phyloP scores from a whole-genome alignment of 2,113 vertebrate species.

The Indicator maculatus region DNA sequence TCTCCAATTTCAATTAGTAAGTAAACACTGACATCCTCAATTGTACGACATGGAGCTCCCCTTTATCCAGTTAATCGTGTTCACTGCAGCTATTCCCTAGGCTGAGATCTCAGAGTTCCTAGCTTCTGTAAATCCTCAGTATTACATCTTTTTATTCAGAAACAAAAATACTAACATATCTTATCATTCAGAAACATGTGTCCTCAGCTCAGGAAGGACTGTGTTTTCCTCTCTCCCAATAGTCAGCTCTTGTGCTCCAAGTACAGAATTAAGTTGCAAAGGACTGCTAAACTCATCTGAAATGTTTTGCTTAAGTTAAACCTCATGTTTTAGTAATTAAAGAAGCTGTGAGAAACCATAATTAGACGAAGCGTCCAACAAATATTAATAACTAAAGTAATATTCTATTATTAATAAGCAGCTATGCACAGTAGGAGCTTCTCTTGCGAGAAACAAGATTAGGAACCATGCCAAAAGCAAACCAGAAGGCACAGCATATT shows the following conservation, averaged over 20 bases:
- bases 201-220: slow-evolving; percentile 26
- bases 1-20: slow-evolving; percentile 60
- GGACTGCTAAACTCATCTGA: slow-evolving; percentile 19
- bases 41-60: neutral
- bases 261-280: slow-evolving; percentile 54
- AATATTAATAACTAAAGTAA: slow-evolving; percentile 57
- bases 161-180: slow-evolving; percentile 38
- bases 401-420: slow-evolving; percentile 43
- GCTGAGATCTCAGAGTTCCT: neutral
- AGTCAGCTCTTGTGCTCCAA: slow-evolving; percentile 16
- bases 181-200: slow-evolving; percentile 59
- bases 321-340: slow-evolving; percentile 72
- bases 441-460: neutral
- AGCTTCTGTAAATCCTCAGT: neutral
- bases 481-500: neutral
- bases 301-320: slow-evolving; percentile 67
- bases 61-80: slow-evolving; percentile 53
- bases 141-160: slow-evolving; percentile 43
- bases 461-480: neutral
- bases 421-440: neutral
- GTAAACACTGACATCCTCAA: slow-evolving; percentile 43
- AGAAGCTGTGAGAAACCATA: slow-evolving; percentile 53
- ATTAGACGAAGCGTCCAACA: slow-evolving; percentile 60
- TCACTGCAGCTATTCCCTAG: slow-evolving; percentile 3
- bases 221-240: neutral